phyloP scores from a whole-genome alignment of 1,140 invertebrate species.

The Contarinia nasturtii region DNA sequence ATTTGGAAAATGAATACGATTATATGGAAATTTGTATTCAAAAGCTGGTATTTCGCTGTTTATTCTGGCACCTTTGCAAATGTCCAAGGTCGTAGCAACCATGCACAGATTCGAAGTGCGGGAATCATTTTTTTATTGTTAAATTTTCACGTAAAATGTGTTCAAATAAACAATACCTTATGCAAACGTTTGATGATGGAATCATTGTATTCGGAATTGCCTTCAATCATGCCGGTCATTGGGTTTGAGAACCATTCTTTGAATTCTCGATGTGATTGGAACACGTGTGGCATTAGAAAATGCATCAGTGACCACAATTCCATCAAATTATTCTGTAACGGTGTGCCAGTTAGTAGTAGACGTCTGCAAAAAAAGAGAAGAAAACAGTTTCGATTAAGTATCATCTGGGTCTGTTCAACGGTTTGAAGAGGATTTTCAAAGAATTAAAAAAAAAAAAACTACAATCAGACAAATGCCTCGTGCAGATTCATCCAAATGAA shows the following conservation, averaged over 20 bases:
- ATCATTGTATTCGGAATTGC: slow-evolving; percentile 88
- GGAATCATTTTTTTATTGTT: too few species aligned
- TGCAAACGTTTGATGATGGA: slow-evolving; percentile 86
- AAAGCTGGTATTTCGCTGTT: too few species aligned
- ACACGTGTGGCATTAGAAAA: slow-evolving; percentile 99
- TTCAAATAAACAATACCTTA: slow-evolving; percentile 37
- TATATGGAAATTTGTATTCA: too few species aligned
- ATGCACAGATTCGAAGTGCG: too few species aligned
- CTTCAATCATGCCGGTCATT: slow-evolving; percentile 95
- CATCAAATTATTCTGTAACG: slow-evolving; percentile 97
- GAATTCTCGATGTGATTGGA: slow-evolving; percentile 92
- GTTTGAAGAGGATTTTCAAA: too few species aligned
- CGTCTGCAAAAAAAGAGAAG: slow-evolving; percentile 36
- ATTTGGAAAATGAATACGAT: too few species aligned
- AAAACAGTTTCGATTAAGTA: slow-evolving; percentile 6
- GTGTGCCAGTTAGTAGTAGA: slow-evolving; percentile 90
- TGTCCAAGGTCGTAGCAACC: too few species aligned
- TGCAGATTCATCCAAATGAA: too few species aligned
- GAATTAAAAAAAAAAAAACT: neutral
- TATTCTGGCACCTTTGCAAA: too few species aligned
- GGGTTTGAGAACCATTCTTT: slow-evolving; percentile 99
- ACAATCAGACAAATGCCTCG: neutral
- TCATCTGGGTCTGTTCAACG: too few species aligned
- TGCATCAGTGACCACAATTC: slow-evolving; percentile 99
- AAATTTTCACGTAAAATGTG: neutral